These are phyloP conservation scores for Monodelphis domestica DNA, from an alignment of 2,797 vertebrate species.

Conservation along the genomic window DNA sequence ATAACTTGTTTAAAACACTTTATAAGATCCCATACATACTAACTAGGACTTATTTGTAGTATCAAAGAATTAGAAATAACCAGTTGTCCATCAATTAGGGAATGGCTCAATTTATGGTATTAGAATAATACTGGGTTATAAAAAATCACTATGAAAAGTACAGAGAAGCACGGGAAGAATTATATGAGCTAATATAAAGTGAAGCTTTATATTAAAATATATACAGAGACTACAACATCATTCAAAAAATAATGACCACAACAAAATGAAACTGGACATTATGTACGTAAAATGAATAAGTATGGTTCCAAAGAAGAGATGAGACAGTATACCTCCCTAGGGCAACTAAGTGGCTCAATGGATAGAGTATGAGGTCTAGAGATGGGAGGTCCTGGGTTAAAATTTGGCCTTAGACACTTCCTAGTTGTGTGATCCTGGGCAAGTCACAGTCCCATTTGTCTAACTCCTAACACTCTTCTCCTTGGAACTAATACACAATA, in stretches of 20 bases:
- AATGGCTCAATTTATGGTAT: constrained; percentile 54
- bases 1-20: background rate
- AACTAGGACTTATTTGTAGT: constrained; percentile 50
- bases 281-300: background rate
- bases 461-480: no score
- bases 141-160: constrained; percentile 63
- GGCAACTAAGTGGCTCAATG: no score
- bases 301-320: background rate
- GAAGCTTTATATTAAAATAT: background rate
- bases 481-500: no score
- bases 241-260: background rate
- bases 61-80: constrained; percentile 48
- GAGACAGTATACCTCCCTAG: background rate
- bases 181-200: background rate
- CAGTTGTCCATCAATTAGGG: constrained; percentile 42
- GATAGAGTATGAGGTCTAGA: no score
- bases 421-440: no score
- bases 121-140: constrained; percentile 43
- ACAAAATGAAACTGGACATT: background rate
- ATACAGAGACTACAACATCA: background rate
- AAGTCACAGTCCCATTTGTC: no score
- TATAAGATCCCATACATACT: background rate
- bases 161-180: background rate
- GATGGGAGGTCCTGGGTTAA: no score
- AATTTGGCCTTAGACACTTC: no score